These are phyloP conservation scores for Merluccius polli DNA, from an alignment of 2,797 vertebrate genomes.

Conservation along the genomic window DNA sequence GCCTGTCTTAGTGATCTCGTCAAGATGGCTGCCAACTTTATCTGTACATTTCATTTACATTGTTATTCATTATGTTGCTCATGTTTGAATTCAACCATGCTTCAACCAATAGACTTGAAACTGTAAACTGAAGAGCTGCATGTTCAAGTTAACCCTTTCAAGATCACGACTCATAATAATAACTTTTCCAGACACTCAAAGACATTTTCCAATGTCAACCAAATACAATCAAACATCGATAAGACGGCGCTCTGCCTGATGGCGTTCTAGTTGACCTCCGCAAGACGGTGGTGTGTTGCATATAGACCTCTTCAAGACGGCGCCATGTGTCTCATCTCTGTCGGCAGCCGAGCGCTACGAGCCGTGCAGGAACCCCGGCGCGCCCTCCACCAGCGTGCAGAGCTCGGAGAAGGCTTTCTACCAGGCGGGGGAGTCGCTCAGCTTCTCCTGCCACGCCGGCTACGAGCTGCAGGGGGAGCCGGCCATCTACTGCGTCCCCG, in stretches of 20 bases:
- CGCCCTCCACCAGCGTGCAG: conserved; percentile 82
- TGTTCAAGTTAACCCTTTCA: too few species aligned
- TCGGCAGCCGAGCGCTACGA: conserved; percentile 85
- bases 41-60: background rate
- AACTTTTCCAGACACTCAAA: too few species aligned
- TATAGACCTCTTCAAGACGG: background rate
- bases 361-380: conserved; percentile 87
- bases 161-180: too few species aligned
- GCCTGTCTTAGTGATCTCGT: background rate
- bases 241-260: background rate
- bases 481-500: conserved; percentile 86
- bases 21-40: background rate
- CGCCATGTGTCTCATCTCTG: background rate
- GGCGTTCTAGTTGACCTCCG: too few species aligned
- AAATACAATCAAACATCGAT: background rate
- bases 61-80: background rate
- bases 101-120: background rate
- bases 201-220: background rate
- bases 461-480: conserved; percentile 83
- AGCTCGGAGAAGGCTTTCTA: conserved; percentile 85
- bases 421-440: conserved; percentile 84
- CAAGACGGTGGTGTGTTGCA: background rate
- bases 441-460: conserved; percentile 84
- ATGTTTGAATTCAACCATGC: background rate
- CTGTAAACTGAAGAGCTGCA: too few species aligned